Evolutionary conservation across 1,140 invertebrate genomes (phyloP), one percentile per base, ranked within the genome.

Genomic region (Centruroides vittatus): DNA sequence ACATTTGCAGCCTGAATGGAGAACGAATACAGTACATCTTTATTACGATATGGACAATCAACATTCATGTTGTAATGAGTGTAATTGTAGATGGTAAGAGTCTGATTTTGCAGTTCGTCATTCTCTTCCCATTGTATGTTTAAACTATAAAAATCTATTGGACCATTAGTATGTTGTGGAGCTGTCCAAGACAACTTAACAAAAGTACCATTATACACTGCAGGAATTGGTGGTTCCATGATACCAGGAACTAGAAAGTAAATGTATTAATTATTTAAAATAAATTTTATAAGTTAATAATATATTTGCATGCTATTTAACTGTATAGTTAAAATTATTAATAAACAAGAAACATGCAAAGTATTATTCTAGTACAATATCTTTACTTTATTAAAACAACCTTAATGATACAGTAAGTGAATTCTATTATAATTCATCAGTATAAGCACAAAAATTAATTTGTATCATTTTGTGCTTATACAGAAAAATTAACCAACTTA

Each of bases 151-250:
- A 47, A 59, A 46, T 59, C 13, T 3, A 61, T 13, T 1, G 63
- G 63, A 11, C 63, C 63, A 53, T 65, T 65, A n/a, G 60, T 53
- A 4, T 52, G 12, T 3, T 13, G 6, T 8, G 63, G 63, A 11
- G 52, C 35, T 7, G 52, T 51, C 63, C 63, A 65, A 3, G 63
- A 55, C 5, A 65, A 57, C 9, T 61, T 58, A 41, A 57, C 56
- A 4, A 59, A 4, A 35, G 35, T n/a, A 4, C 35, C 13, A 12
- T 59, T 35, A 3, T 56, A 8, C 8, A 61, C 7, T 52, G 61
- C 60, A 0, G 57, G 47, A 10, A 57, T 46, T 35, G 63, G 60
- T 3, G 47, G 8, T 41, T 56, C 49, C 5, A 65, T 34, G 4
- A 50, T 34, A 23, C 50, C 57, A 35, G 63, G 63, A 48, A 47